phyloP scores from a whole-genome alignment of 64 coral and sea anemone genomes.

The Montipora cactus region DNA sequence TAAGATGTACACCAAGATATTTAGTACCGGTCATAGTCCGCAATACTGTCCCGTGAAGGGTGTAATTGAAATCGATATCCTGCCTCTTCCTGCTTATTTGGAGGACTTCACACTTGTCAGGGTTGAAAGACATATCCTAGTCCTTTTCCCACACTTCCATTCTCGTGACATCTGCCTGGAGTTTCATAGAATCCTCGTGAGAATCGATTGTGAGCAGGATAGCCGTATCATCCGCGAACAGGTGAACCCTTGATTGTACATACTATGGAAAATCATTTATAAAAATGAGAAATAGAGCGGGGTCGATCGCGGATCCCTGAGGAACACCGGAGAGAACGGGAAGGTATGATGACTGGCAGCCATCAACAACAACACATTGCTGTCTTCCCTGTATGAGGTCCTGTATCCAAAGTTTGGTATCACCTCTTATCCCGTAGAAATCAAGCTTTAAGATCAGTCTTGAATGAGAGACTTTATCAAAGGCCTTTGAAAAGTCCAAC shows the following conservation, averaged over 20 bases:
- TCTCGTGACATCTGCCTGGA: not conserved
- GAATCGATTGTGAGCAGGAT: not conserved
- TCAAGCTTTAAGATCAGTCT: too few species aligned
- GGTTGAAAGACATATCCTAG: not conserved
- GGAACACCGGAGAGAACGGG: not conserved
- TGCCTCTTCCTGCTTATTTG: not conserved
- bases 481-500: constrained; percentile 26
- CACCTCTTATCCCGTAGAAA: not conserved
- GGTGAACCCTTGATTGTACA: not conserved
- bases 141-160: not conserved
- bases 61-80: not conserved
- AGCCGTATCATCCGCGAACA: not conserved
- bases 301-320: not conserved
- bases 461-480: too few species aligned
- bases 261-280: not conserved
- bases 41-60: not conserved
- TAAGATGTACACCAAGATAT: not conserved
- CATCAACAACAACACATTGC: not conserved
- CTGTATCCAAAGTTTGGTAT: not conserved
- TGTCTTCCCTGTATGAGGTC: not conserved
- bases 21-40: not conserved
- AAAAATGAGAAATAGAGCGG: not conserved
- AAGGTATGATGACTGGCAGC: not conserved
- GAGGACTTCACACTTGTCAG: too few species aligned
- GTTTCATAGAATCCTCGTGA: not conserved